These are phyloP conservation scores for Bradysia coprophila DNA, from an alignment of 1,140 invertebrate genomes.

Conservation along the genomic window DNA sequence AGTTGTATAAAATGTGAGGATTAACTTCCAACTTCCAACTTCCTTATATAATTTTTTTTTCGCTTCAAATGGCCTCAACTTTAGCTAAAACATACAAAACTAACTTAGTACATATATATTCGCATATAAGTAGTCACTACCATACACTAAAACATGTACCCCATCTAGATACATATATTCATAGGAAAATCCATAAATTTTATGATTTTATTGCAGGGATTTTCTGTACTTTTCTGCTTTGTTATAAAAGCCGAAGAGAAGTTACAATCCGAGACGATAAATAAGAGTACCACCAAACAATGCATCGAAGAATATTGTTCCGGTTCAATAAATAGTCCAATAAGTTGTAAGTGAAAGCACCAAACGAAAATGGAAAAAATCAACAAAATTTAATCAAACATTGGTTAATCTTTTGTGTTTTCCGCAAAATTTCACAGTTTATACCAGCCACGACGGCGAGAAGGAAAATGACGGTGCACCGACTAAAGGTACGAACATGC, in stretches of 20 bases:
- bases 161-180: too few relatives aligned
- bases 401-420: too few relatives aligned
- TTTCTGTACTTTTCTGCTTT: conserved; percentile 27
- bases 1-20: too few relatives aligned
- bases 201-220: conserved; percentile 20
- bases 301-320: conserved; percentile 26
- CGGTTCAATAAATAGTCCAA: conserved; percentile 25
- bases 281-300: conserved; percentile 17
- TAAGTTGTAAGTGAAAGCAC: conserved; percentile 26
- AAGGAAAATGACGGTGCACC: conserved; percentile 17
- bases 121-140: too few relatives aligned
- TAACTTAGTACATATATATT: too few relatives aligned
- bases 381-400: too few relatives aligned
- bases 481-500: conserved; percentile 1
- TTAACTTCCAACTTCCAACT: too few relatives aligned
- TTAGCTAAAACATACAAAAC: too few relatives aligned
- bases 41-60: too few relatives aligned
- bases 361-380: too few relatives aligned
- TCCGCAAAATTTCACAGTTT: conserved; percentile 17
- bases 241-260: conserved; percentile 26
- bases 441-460: conserved; percentile 21
- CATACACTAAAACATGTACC: too few relatives aligned
- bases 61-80: too few relatives aligned
- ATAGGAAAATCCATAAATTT: not conserved
- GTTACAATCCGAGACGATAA: conserved; percentile 8